phyloP scores from a whole-genome alignment of 2,888 invertebrate species.

The Pimpla rufipes region DNA sequence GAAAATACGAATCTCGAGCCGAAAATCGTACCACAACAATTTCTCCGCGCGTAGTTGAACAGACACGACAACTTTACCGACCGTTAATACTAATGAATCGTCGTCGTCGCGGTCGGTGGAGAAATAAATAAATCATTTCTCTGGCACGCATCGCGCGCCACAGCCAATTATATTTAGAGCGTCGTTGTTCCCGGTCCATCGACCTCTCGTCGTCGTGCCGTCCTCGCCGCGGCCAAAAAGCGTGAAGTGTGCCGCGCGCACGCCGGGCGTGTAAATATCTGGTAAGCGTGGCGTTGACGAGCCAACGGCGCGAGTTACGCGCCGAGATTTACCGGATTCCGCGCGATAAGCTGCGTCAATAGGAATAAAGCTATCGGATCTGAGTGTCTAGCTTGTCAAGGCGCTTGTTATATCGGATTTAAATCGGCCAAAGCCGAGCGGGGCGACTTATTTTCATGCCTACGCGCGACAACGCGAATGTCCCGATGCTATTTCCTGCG shows the following conservation, averaged over 20 bases:
- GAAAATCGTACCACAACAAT: not conserved
- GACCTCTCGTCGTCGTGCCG: constrained; percentile 25
- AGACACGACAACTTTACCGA: not conserved
- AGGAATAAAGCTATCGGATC: constrained; percentile 37
- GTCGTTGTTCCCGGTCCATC: constrained; percentile 38
- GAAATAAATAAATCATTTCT: constrained; percentile 8
- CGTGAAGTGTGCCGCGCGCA: not conserved
- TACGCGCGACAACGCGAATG: not conserved
- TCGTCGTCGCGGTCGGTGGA: not conserved
- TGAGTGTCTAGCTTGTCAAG: not conserved
- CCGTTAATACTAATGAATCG: not conserved
- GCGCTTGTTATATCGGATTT: not conserved
- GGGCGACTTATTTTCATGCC: constrained; percentile 3
- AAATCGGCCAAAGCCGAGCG: not conserved
- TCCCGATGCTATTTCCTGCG: constrained; percentile 25
- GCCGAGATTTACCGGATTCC: constrained; percentile 5
- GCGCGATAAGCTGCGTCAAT: constrained; percentile 15
- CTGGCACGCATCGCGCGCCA: not conserved
- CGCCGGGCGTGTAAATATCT: constrained; percentile 8
- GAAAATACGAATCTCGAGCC: not conserved
- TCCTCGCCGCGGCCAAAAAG: not conserved
- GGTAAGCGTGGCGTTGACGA: not conserved
- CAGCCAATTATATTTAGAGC: constrained; percentile 46
- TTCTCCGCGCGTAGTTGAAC: not conserved
- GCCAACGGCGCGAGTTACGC: not conserved